Conservation (phyloP, 2,113 vertebrate genomes). For the Anguilla rostrata region DNA sequence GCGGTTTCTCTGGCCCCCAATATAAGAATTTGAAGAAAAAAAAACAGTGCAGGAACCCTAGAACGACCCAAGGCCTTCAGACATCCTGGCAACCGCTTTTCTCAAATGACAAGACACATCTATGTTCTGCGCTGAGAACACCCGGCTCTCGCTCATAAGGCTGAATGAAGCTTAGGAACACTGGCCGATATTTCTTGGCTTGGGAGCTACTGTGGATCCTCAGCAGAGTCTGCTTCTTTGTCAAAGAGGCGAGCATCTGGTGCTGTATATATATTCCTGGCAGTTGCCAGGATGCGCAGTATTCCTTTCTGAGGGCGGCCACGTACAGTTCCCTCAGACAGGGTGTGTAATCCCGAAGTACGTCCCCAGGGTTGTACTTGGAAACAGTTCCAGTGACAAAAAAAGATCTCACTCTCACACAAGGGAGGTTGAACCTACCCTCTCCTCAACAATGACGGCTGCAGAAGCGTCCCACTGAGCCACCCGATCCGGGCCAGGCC, state of each 20-base stretch:
- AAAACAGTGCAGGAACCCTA: background rate
- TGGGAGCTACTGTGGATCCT: background rate
- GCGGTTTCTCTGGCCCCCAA: background rate
- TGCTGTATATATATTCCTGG: background rate
- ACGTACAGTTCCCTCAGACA: background rate
- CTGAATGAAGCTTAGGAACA: background rate
- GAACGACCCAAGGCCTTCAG: background rate
- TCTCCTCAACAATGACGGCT: conserved; percentile 19
- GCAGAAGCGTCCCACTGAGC: conserved; percentile 19
- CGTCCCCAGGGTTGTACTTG: background rate
- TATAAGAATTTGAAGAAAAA: background rate
- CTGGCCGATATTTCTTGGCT: background rate
- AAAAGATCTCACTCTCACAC: background rate
- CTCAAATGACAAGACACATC: conserved; percentile 6
- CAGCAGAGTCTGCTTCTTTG: background rate
- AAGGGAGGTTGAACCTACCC: background rate
- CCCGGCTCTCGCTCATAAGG: background rate
- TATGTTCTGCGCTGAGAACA: background rate
- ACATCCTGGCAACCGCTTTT: background rate
- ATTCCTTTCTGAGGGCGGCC: background rate
- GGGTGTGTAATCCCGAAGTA: background rate
- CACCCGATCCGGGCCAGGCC: conserved; percentile 47
- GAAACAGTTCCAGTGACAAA: conserved; percentile 12
- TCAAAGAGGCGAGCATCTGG: background rate
- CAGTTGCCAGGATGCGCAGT: background rate